Percentiles rank a stretch among this genome's conserved stretches.
Conservation (phyloP, 2,113 vertebrate genomes). For the Panurus biarmicus region DNA sequence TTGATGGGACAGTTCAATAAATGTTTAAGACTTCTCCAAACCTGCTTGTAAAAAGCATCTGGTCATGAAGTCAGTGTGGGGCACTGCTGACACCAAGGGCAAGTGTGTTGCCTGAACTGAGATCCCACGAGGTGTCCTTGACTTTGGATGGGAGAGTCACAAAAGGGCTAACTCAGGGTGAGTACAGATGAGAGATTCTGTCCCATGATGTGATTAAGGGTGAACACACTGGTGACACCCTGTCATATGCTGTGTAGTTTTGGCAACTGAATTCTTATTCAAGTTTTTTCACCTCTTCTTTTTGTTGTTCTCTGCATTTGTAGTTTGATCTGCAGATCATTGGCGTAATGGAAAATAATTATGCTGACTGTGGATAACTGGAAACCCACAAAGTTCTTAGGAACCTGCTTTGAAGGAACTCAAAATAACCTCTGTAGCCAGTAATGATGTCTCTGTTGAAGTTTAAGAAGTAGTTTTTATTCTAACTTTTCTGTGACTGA, state of each 20-base stretch:
- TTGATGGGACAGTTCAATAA: background rate
- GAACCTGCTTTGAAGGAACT: background rate
- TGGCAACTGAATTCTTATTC: background rate
- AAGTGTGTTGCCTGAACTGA: background rate
- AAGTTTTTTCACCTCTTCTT: background rate
- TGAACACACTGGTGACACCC: background rate
- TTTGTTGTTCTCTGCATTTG: background rate
- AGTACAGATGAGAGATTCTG: background rate
- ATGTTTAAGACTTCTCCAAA: background rate
- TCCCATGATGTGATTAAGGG: background rate
- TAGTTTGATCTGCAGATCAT: background rate
- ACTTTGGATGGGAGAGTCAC: background rate
- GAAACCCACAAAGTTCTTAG: background rate
- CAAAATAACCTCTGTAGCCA: background rate
- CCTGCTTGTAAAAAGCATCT: background rate
- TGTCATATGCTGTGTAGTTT: background rate
- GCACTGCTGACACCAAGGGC: background rate
- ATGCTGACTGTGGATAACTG: background rate
- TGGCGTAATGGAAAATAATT: background rate
- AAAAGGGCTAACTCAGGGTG: background rate
- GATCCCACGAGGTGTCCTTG: background rate
- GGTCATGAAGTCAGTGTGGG: background rate
- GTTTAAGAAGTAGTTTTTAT: background rate
- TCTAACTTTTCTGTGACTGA: background rate
- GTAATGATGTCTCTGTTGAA: background rate